A percentile compares a stretch with the other conserved stretches of the same genome.
Conservation (phyloP, 1,140 invertebrate species). For the Arion vulgaris region DNA sequence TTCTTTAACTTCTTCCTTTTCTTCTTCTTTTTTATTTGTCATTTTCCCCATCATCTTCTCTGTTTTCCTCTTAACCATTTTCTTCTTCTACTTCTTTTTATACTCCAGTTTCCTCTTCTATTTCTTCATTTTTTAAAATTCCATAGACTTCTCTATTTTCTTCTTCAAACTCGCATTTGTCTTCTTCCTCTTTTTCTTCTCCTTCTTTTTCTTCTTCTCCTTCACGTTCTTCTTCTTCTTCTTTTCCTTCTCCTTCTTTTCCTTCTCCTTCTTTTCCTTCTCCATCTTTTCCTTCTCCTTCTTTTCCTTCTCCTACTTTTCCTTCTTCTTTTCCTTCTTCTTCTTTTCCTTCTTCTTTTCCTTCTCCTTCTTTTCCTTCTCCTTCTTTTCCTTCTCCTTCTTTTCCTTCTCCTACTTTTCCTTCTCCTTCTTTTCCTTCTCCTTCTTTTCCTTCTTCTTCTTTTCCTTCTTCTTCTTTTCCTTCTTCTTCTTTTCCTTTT, state of each 20-base stretch:
- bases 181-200: background rate
- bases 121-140: background rate
- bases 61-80: too few relatives aligned
- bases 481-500: background rate
- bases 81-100: background rate
- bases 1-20: too few relatives aligned
- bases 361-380: background rate
- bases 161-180: background rate
- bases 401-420: background rate
- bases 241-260: background rate
- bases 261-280: too few relatives aligned
- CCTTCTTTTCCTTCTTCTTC: background rate
- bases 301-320: too few relatives aligned
- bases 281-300: too few relatives aligned
- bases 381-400: background rate
- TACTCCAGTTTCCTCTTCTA: background rate
- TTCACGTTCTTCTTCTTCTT: background rate
- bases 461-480: background rate
- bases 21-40: too few relatives aligned
- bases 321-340: background rate
- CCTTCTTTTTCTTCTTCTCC: background rate
- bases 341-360: background rate
- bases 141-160: slow-evolving; percentile 16
- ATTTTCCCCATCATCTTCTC: too few relatives aligned
- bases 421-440: background rate